Evolutionary conservation across 2,888 invertebrate species (phyloP).

Genomic region (Zaprionus bogoriensis): DNA sequence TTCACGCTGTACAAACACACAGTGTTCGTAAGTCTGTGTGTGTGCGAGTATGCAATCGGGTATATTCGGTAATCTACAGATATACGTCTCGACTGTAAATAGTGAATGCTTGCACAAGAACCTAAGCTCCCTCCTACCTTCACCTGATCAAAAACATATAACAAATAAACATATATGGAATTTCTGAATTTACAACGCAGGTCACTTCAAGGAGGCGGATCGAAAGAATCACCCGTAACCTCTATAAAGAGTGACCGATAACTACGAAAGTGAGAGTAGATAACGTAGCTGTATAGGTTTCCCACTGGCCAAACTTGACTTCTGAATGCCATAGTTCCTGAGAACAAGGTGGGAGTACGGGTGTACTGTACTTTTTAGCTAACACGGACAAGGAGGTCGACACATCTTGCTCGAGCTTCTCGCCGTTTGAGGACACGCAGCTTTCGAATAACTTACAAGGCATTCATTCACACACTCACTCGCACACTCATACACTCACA

Average conservation of each 20-base stretch:
- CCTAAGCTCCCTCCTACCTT: no score
- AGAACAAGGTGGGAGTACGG: background rate
- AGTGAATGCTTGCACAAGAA: background rate
- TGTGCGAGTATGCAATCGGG: background rate
- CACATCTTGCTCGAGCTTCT: conserved; percentile 23
- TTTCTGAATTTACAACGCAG: background rate
- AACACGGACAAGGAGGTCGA: conserved; percentile 25
- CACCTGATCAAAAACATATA: background rate
- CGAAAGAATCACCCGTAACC: background rate
- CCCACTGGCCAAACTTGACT: background rate
- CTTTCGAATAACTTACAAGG: conserved; percentile 28
- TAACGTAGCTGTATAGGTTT: background rate
- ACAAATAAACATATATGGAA: background rate
- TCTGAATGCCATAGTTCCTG: no score
- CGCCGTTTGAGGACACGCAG: conserved; percentile 30
- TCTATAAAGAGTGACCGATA: background rate
- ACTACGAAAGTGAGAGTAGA: background rate
- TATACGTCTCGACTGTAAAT: conserved; percentile 1
- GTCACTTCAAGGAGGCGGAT: background rate
- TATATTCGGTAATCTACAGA: conserved; percentile 7
- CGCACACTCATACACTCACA: conserved; percentile 1
- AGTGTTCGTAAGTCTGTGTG: background rate
- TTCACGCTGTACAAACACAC: conserved; percentile 1
- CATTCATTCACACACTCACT: conserved; percentile 10
- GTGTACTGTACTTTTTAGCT: conserved; percentile 25